These are phyloP conservation scores for Sciurus niger DNA, from an alignment of 2,113 vertebrate species.

Conservation along the genomic window DNA sequence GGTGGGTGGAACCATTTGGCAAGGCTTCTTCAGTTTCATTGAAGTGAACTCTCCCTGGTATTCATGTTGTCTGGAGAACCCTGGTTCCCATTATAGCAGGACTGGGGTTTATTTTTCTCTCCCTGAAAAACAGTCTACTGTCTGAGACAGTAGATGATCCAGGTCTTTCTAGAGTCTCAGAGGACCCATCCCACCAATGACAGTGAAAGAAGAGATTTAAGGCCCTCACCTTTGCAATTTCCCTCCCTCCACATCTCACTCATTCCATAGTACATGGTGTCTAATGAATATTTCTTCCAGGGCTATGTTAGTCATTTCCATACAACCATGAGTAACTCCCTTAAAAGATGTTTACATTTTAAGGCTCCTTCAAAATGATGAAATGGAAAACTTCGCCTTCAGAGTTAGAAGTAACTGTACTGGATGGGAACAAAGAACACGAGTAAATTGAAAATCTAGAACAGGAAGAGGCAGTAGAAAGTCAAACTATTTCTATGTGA, in stretches of 20 bases:
- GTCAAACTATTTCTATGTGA: neutral
- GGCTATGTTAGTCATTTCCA: neutral
- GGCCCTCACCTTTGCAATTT: fast-evolving
- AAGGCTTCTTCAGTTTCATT: neutral
- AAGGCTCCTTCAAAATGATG: neutral
- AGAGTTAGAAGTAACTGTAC: neutral
- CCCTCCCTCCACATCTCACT: neutral
- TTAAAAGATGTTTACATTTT: neutral
- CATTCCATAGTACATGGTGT: neutral
- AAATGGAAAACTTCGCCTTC: conserved; percentile 20
- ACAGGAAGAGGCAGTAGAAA: neutral
- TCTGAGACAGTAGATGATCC: neutral
- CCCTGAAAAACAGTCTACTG: neutral
- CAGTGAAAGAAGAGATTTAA: neutral
- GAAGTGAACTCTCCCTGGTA: neutral
- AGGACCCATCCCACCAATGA: neutral
- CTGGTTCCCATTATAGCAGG: neutral
- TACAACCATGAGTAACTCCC: neutral
- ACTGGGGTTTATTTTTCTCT: neutral
- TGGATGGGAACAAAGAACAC: neutral
- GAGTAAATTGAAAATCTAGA: neutral
- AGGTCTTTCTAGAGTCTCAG: neutral
- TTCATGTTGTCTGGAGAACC: neutral
- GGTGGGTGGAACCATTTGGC: neutral
- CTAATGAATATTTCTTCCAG: neutral